These are phyloP conservation scores for Coregonus ussuriensis DNA, from an alignment of 2,797 vertebrate species.

Conservation along the genomic window DNA sequence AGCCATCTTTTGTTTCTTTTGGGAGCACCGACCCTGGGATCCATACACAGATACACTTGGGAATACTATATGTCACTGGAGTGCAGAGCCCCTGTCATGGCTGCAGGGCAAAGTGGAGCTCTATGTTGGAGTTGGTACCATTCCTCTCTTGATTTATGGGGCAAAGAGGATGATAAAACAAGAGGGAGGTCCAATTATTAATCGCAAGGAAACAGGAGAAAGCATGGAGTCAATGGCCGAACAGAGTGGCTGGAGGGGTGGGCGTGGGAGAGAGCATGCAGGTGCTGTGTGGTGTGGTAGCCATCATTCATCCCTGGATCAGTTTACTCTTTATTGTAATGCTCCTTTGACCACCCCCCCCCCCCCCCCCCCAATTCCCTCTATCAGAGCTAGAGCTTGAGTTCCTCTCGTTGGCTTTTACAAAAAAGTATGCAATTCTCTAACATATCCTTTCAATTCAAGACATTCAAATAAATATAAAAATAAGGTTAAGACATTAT, in stretches of 20 bases:
- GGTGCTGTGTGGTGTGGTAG: slow-evolving; percentile 58
- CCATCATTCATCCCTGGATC: slow-evolving; percentile 56
- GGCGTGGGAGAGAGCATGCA: slow-evolving; percentile 56
- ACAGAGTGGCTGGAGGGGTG: slow-evolving; percentile 61
- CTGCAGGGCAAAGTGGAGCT: slow-evolving; percentile 65
- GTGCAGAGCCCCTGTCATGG: slow-evolving; percentile 61
- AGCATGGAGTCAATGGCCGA: slow-evolving; percentile 44
- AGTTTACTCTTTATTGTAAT: slow-evolving; percentile 58
- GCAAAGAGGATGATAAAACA: slow-evolving; percentile 60
- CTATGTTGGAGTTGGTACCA: slow-evolving; percentile 34
- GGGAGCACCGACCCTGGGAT: slow-evolving; percentile 57
- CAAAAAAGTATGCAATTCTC: slow-evolving; percentile 71
- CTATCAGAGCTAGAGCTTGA: slow-evolving; percentile 50
- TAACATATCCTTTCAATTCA: slow-evolving; percentile 68
- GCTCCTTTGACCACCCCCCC: slow-evolving; percentile 1
- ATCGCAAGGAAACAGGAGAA: slow-evolving; percentile 64
- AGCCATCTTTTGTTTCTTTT: slow-evolving; percentile 71
- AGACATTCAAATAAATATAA: no score
- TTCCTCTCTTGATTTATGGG: slow-evolving; percentile 72
- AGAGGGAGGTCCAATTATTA: slow-evolving; percentile 46
- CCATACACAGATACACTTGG: slow-evolving; percentile 53
- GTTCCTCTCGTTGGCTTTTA: slow-evolving; percentile 68
- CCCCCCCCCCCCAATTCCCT: slow-evolving; percentile 44
- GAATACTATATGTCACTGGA: slow-evolving; percentile 62
- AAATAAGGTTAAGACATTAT: no score